These are phyloP conservation scores for Stichopus horrens DNA, from an alignment of 53 echinoderm and acorn worm genomes.

Conservation along the genomic window DNA sequence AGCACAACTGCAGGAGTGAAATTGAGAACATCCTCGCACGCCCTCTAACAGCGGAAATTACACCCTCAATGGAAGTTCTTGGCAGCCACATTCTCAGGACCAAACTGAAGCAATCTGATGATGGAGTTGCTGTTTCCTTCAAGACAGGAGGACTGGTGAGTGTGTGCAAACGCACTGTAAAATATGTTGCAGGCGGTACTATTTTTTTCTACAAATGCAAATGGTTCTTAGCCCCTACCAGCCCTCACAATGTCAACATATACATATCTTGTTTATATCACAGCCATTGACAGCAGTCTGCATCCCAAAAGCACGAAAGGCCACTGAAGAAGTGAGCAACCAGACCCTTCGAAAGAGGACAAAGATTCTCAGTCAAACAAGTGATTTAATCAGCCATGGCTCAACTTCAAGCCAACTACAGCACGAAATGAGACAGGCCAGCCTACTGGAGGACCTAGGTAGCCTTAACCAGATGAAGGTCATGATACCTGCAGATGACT, in stretches of 20 bases:
- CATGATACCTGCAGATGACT: conserved; percentile 20
- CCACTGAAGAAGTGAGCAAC: not conserved
- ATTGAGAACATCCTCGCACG: conserved; percentile 30
- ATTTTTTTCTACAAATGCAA: not conserved
- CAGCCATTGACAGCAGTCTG: conserved; percentile 32
- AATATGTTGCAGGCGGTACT: not conserved
- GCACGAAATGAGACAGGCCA: not conserved
- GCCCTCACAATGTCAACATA: not conserved
- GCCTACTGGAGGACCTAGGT: not conserved
- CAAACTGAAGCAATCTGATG: conserved; percentile 51
- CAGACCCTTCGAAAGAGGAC: not conserved
- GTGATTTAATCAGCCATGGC: not conserved
- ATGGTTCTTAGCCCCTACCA: not conserved
- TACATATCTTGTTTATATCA: not conserved
- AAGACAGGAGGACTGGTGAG: conserved; percentile 30
- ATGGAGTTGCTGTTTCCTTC: conserved; percentile 29
- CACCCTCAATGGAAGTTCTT: conserved; percentile 49
- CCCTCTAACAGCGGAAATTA: conserved; percentile 37
- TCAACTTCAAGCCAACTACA: conserved; percentile 6
- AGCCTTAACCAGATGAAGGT: not conserved
- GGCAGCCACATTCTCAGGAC: conserved; percentile 51
- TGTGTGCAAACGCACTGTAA: not conserved
- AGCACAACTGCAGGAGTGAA: not conserved
- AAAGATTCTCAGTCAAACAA: not conserved
- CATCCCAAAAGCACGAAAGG: not conserved